Evolutionary conservation across 2,888 invertebrate genomes (phyloP).

Genomic region (Chymomyza amoena): DNA sequence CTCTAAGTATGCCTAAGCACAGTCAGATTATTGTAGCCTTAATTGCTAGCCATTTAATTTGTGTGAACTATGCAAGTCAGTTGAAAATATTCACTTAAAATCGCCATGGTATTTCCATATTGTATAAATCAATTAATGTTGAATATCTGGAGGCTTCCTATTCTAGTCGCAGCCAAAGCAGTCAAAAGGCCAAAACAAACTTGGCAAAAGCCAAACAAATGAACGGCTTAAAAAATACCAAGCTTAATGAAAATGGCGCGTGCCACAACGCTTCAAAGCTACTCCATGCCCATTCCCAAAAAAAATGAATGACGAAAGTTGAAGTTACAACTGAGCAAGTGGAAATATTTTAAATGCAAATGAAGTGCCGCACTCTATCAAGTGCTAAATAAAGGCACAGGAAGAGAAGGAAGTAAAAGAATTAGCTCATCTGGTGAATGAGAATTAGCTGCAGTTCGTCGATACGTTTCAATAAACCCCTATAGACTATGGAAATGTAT

Average conservation of each 20-base stretch:
- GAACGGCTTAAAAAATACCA: slow-evolving; percentile 6
- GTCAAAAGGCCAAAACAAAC: slow-evolving; percentile 3
- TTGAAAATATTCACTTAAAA: not conserved
- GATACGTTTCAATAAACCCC: no score
- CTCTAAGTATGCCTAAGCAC: not conserved
- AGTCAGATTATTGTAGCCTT: not conserved
- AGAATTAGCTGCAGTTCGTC: not conserved
- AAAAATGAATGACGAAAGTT: slow-evolving; percentile 65
- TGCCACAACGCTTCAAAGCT: not conserved
- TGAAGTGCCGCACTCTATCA: slow-evolving; percentile 61
- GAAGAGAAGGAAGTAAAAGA: not conserved
- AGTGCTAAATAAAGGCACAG: not conserved
- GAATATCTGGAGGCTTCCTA: not conserved
- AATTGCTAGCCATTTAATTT: not conserved
- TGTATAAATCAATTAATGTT: not conserved
- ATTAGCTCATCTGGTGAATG: not conserved
- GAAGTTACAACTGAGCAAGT: slow-evolving; percentile 50
- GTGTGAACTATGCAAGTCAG: not conserved
- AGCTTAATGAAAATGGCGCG: slow-evolving; percentile 21
- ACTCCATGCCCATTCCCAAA: slow-evolving; percentile 11
- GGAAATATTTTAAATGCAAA: slow-evolving; percentile 71
- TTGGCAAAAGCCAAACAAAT: slow-evolving; percentile 6
- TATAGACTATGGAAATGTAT: no score
- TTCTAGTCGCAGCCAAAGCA: not conserved
- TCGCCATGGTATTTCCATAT: not conserved